Evolutionary conservation across 2,113 vertebrate species (phyloP).

Genomic region (Chaetodon trifascialis): DNA sequence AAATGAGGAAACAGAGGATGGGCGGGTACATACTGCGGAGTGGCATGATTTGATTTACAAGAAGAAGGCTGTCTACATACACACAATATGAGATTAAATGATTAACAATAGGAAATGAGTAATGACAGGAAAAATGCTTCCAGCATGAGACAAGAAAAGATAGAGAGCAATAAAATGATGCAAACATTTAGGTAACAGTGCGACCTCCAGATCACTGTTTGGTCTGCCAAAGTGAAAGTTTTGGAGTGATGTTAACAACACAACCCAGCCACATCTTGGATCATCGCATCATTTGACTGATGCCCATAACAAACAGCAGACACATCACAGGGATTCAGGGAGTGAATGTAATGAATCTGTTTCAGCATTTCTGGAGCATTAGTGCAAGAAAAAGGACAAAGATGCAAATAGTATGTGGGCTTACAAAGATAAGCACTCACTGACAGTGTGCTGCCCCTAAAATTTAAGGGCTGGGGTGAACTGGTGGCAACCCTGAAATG

Average conservation of each 20-base stretch:
- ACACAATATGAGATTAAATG: not conserved
- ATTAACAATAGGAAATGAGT: not conserved
- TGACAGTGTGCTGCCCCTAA: not conserved
- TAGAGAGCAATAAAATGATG: not conserved
- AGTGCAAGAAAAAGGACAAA: not conserved
- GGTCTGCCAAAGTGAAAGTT: not conserved
- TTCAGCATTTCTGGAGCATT: no score
- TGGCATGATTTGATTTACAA: slow-evolving; percentile 1
- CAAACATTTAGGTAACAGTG: not conserved
- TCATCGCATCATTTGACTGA: not conserved
- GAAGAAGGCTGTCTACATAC: not conserved
- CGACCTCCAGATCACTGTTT: not conserved
- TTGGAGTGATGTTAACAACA: not conserved
- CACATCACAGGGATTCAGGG: not conserved
- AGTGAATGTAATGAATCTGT: not conserved
- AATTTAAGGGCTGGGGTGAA: not conserved
- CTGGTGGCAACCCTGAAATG: not conserved
- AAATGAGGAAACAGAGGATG: not conserved
- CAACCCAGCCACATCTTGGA: not conserved
- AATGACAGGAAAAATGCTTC: not conserved
- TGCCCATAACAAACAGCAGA: not conserved
- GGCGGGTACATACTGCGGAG: no score
- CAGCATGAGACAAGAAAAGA: no score
- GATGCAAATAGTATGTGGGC: not conserved
- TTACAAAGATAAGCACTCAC: not conserved